A percentile compares a stretch with the other conserved stretches of the same genome.
Conservation (phyloP, 1,140 invertebrate genomes). For the Diorhabda carinulata region DNA sequence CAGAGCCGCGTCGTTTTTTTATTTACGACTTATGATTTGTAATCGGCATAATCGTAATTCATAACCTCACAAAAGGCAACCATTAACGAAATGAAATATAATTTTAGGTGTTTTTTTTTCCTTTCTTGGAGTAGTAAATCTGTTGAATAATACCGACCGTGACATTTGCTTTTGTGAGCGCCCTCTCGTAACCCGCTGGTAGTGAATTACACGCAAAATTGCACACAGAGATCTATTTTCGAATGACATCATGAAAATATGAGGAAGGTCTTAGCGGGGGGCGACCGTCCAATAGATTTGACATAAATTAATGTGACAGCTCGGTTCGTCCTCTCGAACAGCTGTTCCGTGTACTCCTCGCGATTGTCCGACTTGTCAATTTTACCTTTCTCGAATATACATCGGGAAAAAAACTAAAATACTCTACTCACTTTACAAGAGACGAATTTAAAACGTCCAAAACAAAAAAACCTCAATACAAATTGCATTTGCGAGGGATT, state of each 20-base stretch:
- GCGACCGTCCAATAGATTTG: background rate
- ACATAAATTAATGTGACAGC: slow-evolving; percentile 34
- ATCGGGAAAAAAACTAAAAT: background rate
- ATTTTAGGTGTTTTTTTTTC: slow-evolving; percentile 25
- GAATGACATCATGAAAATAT: slow-evolving; percentile 28
- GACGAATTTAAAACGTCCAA: too few species aligned
- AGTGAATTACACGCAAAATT: slow-evolving; percentile 38
- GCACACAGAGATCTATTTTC: slow-evolving; percentile 34
- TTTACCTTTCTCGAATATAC: slow-evolving; percentile 30
- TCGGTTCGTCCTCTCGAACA: slow-evolving; percentile 26
- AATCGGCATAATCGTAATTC: slow-evolving; percentile 7
- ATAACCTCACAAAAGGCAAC: slow-evolving; percentile 15
- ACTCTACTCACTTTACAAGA: background rate
- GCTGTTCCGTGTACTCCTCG: slow-evolving; percentile 30
- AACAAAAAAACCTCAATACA: background rate
- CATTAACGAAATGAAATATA: slow-evolving; percentile 28
- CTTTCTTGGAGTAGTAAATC: slow-evolving; percentile 31
- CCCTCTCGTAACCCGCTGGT: slow-evolving; percentile 28
- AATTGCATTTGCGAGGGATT: background rate
- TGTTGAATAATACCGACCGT: slow-evolving; percentile 14
- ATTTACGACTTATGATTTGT: background rate
- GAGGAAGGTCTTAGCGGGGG: slow-evolving; percentile 6
- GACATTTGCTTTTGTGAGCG: slow-evolving; percentile 13
- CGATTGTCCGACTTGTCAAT: slow-evolving; percentile 44
- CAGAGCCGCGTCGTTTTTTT: background rate